Evolutionary conservation across 2,888 invertebrate genomes (phyloP), one percentile per base, ranked within the genome.

Genomic region (Hydriomena furcata): DNA sequence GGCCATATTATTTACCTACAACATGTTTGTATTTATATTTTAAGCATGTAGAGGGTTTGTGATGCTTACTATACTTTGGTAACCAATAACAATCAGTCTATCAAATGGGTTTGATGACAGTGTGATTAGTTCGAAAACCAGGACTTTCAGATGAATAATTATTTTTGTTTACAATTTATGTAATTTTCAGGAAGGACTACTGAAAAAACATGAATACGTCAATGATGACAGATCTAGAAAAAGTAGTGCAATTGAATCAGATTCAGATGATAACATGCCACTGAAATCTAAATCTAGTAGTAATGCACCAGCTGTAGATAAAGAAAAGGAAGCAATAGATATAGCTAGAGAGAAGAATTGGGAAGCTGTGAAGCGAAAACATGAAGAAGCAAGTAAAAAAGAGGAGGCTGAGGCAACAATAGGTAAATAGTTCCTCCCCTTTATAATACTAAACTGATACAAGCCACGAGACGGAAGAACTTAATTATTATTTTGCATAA

Each of bases 331-430:
- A 74, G 91, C 91, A 48, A 91, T 91, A 70, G 91, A 91, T 61
- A 84, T 90, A 73, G 91, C 91, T 66, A 82, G 91, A 65, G 91
- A 91, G 71, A 88, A 90, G 65, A 91, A 91, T 72, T 91, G 91
- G 91, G 91, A 91, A 71, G 91, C 91, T 8, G 91, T 91, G 0
- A 91, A 91, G 59, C 79, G 91, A 61, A 91, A 91, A 80, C 91
- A 91, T 65, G 91, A 91, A 67, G 91, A 90, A 79, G 91, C 91
- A 12, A 91, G 86, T 62, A 91, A 84, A 71, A 86, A 81, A 55
- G 91, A 88, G 60, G 88, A 91, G 68, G 76, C 82, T 47, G 90
- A 91, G 61, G 79, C 89, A 30, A 78, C 91, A 24, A 87, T 91
- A 63, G 91, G 91, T 91, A 74, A 65, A 25, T 8, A 27, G 5